phyloP scores from a whole-genome alignment of 1,140 invertebrate species.

The Calliopsis andreniformis region DNA sequence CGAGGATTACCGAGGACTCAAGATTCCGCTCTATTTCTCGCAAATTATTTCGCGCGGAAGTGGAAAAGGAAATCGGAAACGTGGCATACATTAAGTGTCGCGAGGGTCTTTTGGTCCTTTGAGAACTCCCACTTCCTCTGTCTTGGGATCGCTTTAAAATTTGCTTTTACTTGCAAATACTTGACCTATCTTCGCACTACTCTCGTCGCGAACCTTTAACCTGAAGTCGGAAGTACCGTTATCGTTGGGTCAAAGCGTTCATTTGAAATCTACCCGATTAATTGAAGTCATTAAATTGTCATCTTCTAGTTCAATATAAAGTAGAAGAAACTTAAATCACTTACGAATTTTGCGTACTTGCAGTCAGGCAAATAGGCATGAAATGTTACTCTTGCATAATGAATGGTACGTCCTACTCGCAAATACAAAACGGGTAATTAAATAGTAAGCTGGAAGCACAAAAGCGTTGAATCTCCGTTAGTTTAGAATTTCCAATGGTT shows the following conservation, averaged over 20 bases:
- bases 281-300: conserved; percentile 3
- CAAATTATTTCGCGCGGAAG: background rate
- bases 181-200: background rate
- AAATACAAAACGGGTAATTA: too few relatives aligned
- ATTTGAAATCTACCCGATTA: background rate
- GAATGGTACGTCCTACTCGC: too few relatives aligned
- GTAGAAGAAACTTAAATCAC: too few relatives aligned
- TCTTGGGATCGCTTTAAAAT: conserved; percentile 19
- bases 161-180: conserved; percentile 12
- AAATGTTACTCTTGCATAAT: too few relatives aligned
- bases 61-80: background rate
- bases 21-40: background rate
- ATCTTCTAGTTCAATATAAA: too few relatives aligned
- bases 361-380: too few relatives aligned
- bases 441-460: too few relatives aligned
- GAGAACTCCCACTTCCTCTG: conserved; percentile 23
- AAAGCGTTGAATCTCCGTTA: too few relatives aligned
- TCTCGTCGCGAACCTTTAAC: background rate
- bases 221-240: too few relatives aligned
- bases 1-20: background rate
- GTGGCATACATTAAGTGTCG: conserved; percentile 44
- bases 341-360: too few relatives aligned
- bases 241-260: background rate
- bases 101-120: background rate
- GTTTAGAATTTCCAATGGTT: too few relatives aligned